Conservation (phyloP, 2,888 invertebrate species). For the Pammene fasciana region DNA sequence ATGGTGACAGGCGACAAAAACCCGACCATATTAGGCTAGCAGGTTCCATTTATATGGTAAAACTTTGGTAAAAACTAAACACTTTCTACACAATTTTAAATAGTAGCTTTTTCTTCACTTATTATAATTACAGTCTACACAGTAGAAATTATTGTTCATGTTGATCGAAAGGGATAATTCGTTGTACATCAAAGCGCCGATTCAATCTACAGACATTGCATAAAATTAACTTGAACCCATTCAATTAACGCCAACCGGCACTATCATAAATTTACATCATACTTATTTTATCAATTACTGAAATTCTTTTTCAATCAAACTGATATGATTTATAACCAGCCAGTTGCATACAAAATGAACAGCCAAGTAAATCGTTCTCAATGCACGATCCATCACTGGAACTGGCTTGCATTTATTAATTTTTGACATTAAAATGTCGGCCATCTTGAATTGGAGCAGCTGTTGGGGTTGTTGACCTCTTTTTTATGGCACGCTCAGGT, state of each 20-base stretch:
- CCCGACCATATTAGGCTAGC: too few species aligned
- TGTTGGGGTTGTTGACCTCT: conserved; percentile 41
- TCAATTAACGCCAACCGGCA: neutral
- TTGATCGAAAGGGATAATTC: neutral
- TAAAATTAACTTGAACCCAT: neutral
- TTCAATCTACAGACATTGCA: neutral
- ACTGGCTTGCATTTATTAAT: conserved; percentile 41
- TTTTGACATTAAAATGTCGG: conserved; percentile 42
- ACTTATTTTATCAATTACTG: neutral
- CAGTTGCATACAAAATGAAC: conserved; percentile 37
- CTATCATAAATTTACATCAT: conserved; percentile 19
- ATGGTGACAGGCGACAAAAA: too few species aligned
- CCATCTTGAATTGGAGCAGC: conserved; percentile 42
- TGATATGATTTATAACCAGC: conserved; percentile 37
- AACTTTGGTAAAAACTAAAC: too few species aligned
- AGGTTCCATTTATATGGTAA: too few species aligned
- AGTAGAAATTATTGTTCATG: too few species aligned
- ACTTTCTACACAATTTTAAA: too few species aligned
- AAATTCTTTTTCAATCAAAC: conserved; percentile 18
- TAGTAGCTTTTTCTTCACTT: too few species aligned
- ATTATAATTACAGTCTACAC: too few species aligned
- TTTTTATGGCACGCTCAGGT: conserved; percentile 42
- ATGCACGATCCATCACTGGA: conserved; percentile 39
- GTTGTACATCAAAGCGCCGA: neutral
- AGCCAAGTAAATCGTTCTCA: conserved; percentile 35